A percentile compares a stretch with the other conserved stretches of the same genome.
Conservation (phyloP, 2,888 invertebrate species). For the Andrena bucephala region DNA sequence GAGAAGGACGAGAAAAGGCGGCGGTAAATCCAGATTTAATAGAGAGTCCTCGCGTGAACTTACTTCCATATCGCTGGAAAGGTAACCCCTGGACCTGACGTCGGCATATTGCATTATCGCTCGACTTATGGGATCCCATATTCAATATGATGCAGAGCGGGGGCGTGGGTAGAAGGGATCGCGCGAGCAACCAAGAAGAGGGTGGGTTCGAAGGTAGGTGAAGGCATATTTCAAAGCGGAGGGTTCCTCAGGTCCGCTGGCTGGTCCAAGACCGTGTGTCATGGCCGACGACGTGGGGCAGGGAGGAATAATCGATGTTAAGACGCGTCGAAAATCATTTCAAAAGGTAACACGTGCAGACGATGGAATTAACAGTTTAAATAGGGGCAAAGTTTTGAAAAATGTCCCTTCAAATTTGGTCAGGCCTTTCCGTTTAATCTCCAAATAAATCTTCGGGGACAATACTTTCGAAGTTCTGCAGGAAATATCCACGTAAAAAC, state of each 20-base stretch:
- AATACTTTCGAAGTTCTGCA: too few species aligned
- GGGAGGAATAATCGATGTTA: not conserved
- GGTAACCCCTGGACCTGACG: conserved; percentile 73
- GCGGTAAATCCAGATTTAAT: conserved; percentile 78
- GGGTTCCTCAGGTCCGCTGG: conserved; percentile 20
- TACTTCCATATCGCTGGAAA: conserved; percentile 56
- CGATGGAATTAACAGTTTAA: not conserved
- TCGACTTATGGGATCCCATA: conserved; percentile 79
- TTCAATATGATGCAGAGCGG: conserved; percentile 76
- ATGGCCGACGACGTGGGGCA: conserved; percentile 27
- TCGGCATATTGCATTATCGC: conserved; percentile 83
- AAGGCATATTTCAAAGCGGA: conserved; percentile 58
- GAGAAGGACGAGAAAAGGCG: conserved; percentile 26
- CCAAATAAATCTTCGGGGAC: not conserved
- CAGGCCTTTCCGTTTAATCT: not conserved
- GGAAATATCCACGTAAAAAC: too few species aligned
- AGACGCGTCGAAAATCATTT: not conserved
- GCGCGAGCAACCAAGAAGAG: conserved; percentile 24
- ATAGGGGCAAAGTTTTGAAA: too few species aligned
- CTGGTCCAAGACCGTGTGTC: conserved; percentile 17
- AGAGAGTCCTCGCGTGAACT: conserved; percentile 71
- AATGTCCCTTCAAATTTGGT: too few species aligned
- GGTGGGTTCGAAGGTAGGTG: conserved; percentile 28
- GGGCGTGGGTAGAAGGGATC: conserved; percentile 35
- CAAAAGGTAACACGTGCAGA: not conserved